These are phyloP conservation scores for Papio anubis DNA, from an alignment of 2,113 vertebrate species.

Conservation along the genomic window DNA sequence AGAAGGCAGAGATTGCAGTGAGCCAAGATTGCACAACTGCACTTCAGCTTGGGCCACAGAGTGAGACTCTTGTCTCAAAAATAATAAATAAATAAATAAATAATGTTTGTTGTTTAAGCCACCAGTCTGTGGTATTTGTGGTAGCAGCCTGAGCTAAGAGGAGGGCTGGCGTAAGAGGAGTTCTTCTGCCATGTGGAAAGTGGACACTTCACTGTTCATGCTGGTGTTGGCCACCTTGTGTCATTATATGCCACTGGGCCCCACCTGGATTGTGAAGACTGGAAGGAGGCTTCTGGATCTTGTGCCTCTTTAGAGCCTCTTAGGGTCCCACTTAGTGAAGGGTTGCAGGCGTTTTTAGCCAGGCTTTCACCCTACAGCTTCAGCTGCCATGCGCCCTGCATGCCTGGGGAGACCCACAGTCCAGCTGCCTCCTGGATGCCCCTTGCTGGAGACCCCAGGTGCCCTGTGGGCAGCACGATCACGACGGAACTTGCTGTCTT, in stretches of 20 bases:
- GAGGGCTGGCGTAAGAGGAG: too few species aligned
- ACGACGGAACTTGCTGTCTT: background rate
- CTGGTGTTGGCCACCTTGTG: background rate
- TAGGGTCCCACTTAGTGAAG: fast-evolving
- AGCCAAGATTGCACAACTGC: too few species aligned
- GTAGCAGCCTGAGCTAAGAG: background rate
- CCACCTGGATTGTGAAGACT: too few species aligned
- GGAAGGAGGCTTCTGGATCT: background rate
- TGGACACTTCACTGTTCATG: background rate
- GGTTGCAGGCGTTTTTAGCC: background rate
- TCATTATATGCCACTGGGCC: background rate
- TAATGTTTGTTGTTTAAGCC: too few species aligned
- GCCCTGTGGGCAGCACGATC: background rate
- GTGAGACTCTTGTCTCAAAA: too few species aligned
- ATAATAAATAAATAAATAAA: too few species aligned
- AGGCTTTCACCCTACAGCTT: background rate
- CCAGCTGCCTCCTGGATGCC: background rate
- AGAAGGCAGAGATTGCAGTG: too few species aligned
- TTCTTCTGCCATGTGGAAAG: background rate
- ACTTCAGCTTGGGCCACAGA: too few species aligned
- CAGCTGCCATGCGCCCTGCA: too few species aligned
- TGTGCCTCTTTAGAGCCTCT: background rate
- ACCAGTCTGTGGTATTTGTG: background rate
- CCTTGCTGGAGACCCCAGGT: background rate
- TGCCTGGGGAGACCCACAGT: background rate